Percentiles rank a stretch among this genome's conserved stretches.
Evolutionary conservation across 2,113 vertebrate species (phyloP).

Genomic region (Neodon shergylaensis): DNA sequence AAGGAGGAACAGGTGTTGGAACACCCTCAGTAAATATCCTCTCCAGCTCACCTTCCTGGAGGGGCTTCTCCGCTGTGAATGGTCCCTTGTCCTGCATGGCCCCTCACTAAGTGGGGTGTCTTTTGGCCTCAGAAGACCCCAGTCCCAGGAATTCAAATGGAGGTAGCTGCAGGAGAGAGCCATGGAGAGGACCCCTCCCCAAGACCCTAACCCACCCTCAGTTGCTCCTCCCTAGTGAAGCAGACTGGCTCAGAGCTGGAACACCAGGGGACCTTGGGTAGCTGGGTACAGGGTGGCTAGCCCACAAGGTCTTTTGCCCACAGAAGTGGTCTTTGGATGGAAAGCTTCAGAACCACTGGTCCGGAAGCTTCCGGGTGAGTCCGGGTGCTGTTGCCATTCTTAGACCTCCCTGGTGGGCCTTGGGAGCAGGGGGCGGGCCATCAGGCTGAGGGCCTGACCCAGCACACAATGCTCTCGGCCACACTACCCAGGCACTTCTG

Average conservation of each 20-base stretch:
- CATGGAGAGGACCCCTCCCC: background rate
- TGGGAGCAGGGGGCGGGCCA: conserved; percentile 44
- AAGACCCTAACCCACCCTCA: background rate
- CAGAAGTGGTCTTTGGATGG: conserved; percentile 81
- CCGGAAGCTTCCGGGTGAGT: conserved; percentile 79
- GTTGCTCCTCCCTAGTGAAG: background rate
- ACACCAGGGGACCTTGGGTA: conserved; percentile 21
- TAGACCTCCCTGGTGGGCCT: conserved; percentile 50
- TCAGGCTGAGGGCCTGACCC: background rate
- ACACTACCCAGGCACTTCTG: background rate
- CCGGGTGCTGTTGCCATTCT: conserved; percentile 59
- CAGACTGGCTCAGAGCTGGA: conserved; percentile 7
- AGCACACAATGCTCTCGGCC: background rate
- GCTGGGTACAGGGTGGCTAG: conserved; percentile 61
- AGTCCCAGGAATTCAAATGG: background rate
- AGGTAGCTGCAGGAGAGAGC: background rate
- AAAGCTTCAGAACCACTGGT: conserved; percentile 77
- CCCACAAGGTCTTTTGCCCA: conserved; percentile 79
- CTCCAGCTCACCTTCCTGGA: background rate
- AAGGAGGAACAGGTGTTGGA: background rate
- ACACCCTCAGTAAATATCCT: background rate
- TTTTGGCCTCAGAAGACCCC: conserved; percentile 5
- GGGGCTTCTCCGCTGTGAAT: background rate
- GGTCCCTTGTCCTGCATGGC: background rate
- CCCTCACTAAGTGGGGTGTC: background rate